Base-by-base conservation (phyloP, 2,888 invertebrate species). In the Drosophila cognata region DNA sequence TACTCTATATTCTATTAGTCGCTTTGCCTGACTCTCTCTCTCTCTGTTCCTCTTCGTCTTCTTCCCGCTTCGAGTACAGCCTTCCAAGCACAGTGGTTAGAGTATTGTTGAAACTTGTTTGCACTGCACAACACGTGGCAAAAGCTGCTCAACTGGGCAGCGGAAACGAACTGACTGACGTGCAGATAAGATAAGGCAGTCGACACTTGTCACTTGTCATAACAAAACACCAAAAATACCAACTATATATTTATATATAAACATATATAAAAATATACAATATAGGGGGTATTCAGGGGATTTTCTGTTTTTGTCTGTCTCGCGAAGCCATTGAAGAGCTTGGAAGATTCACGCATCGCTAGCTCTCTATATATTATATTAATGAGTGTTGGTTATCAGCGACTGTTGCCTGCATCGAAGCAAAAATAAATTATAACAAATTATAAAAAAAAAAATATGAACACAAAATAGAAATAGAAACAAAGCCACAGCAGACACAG, bases 131-230 rank as follows among this genome's bases (percentile, higher is more conserved):
- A 38, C 56, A 74, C 74, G 74, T 74, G 74, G 74, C 74, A 74
- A 58, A 74, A 31, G 11, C 51, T 57, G 68, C 35, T 57, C 57
- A 66, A 61, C 36, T 68, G 53, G 38, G 7, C 62, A 69, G 41
- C 74, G 74, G 74, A 74, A 74, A 68, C 43, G 58, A 43, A 29
- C 29, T 18, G 3, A 38, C 53, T 74, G 66, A 74, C 75, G 48
- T 56, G 16, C 57, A 71, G 77, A 77, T 79, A 77, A 77, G 77
- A 77, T 77, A 78, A 38, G 41, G 35, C 48, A 38, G 52, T 4
- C 62, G 51, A 53, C 56, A 77, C 51, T 69, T 73, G 63, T 77
- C 60, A 52, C 48, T 46, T 46, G 46, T 25, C 71, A 66, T 57
- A 62, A 48, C 61, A 52, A 60, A 56, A 59, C 51, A 29, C 35